Base-by-base conservation (phyloP, 2,113 vertebrate genomes). In the Leptobrachium ailaonicum region DNA sequence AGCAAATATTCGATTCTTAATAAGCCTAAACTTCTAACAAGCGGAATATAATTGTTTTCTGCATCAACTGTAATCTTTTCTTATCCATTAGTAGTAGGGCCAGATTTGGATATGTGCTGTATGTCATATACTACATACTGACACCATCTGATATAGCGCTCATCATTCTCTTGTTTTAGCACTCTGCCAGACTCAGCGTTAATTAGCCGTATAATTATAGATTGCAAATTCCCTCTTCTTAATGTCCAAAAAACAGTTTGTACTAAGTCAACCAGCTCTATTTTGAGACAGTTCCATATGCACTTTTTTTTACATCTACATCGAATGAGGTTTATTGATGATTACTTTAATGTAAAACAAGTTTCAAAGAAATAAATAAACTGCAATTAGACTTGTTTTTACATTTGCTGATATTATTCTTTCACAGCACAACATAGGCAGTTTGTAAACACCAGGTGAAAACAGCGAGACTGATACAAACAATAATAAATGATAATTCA, bases 1-100 rank as follows among this genome's bases (percentile, higher is more conserved):
- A 86, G 76, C 85, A 87, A 87, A 83, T 84, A 80, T 66, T 82
- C 79, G 82, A 86, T 83, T 85, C 87, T 88, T 85, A 62, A 69
- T 86, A 88, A 86, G 87, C 88, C 60, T 64, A 44, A 2, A 32
- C 32, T 69, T 75, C 3, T 2, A 41, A 56, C 14, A 41, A 58
- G 62, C n/a, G 9, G 3, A 64, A 64, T 32, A 64, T 20, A 64
- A 50, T 32, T 64, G 3, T 40, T 64, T 5, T n/a, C 14, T 20
- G 6, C 6, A 13, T 32, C 4, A 4, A 13, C 62, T 64, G 5
- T 64, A 60, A 10, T 60, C 14, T 62, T 40, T 32, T 64, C 40
- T 41, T 41, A 72, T 40, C 50, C 53, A 73, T 70, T 70, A 20
- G 6, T 32, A 32, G 14, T 20, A 64, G 6, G 5, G 56, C 40